phyloP scores from a whole-genome alignment of 2,888 invertebrate genomes.

The Nomada hirtipes region DNA sequence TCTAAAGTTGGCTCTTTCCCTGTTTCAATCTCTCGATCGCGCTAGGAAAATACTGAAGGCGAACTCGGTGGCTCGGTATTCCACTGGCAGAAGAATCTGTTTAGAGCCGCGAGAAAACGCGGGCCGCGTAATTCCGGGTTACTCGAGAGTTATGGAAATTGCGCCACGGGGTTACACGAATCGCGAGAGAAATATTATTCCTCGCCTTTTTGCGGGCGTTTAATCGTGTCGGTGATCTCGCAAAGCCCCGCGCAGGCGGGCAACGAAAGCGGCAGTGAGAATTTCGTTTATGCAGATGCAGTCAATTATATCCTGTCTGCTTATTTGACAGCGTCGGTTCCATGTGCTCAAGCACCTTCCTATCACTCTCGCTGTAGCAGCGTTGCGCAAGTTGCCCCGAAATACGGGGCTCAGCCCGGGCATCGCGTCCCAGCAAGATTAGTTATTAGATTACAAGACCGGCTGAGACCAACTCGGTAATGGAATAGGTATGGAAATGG shows the following conservation, averaged over 20 bases:
- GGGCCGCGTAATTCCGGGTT: neutral
- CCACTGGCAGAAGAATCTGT: too few species aligned
- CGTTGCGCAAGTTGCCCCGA: conserved; percentile 21
- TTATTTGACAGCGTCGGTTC: conserved; percentile 61
- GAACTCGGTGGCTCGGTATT: too few species aligned
- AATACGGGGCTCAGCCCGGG: conserved; percentile 41
- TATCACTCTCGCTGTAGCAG: conserved; percentile 12
- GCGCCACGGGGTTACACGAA: neutral
- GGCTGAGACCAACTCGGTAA: conserved; percentile 62
- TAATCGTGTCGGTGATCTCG: neutral
- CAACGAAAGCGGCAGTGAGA: conserved; percentile 32
- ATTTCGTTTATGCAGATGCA: conserved; percentile 74
- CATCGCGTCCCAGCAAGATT: conserved; percentile 67
- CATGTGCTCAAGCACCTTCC: conserved; percentile 1
- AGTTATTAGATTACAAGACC: conserved; percentile 74
- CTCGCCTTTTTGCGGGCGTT: neutral
- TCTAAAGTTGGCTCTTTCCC: too few species aligned
- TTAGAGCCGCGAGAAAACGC: neutral
- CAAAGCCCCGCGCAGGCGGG: too few species aligned
- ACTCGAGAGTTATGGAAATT: neutral
- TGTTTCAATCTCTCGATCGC: too few species aligned
- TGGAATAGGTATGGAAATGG: conserved; percentile 70
- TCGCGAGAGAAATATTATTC: neutral
- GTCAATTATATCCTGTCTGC: conserved; percentile 71
- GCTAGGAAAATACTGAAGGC: too few species aligned